Percentiles rank a stretch among this genome's conserved stretches.
Evolutionary conservation across 2,797 vertebrate species (phyloP).

Genomic region (Leptodactylus fallax): DNA sequence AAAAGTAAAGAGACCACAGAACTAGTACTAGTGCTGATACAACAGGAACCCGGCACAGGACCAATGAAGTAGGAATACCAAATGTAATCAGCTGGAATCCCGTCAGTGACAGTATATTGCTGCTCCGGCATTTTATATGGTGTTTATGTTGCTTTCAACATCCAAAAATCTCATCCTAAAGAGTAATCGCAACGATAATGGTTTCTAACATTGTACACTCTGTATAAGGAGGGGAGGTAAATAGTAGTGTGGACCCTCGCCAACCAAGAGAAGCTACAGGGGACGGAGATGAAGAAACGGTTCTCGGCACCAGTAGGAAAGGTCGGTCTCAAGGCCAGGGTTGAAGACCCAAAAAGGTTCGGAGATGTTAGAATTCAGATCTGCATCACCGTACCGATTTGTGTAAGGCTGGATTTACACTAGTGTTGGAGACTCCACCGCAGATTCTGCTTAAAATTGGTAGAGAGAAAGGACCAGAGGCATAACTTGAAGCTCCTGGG

Average conservation of each 20-base stretch:
- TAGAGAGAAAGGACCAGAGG: no score
- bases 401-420: no score
- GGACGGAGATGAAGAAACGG: no score
- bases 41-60: background rate
- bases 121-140: background rate
- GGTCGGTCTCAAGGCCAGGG: background rate
- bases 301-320: background rate
- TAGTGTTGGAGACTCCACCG: no score
- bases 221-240: background rate
- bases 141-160: background rate
- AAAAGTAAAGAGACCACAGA: background rate
- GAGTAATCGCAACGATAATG: background rate
- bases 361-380: no score
- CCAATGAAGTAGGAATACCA: conserved; percentile 7
- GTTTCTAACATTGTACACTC: background rate
- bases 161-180: background rate
- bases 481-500: no score
- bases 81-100: conserved; percentile 30
- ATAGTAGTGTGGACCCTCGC: background rate
- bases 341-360: background rate
- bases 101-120: background rate
- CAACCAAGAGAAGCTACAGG: no score
- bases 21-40: background rate
- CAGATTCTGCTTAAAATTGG: no score
- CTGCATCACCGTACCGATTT: no score